phyloP scores from a whole-genome alignment of 2,797 vertebrate species.

The Lerista edwardsae region DNA sequence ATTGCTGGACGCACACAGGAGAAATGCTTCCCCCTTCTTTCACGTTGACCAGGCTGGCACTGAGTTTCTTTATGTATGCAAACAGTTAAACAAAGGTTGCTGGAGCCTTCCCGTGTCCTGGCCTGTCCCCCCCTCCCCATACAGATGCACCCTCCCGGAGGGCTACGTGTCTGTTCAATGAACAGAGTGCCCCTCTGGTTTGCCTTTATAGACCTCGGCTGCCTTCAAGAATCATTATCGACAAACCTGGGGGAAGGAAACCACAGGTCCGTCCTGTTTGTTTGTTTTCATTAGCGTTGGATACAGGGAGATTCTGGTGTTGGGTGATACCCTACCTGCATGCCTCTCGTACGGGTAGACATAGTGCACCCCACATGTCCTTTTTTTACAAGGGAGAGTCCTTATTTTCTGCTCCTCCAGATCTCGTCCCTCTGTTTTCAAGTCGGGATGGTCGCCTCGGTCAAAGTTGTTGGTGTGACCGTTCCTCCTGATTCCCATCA shows the following conservation, averaged over 20 bases:
- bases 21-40: no score
- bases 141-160: not conserved
- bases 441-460: no score
- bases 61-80: not conserved
- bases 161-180: constrained; percentile 19
- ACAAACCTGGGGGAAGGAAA: constrained; percentile 66
- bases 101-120: not conserved
- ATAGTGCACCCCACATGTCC: not conserved
- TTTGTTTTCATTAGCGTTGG: constrained; percentile 73
- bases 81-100: not conserved
- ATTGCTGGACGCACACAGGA: no score
- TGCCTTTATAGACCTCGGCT: constrained; percentile 41
- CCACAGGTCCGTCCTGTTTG: constrained; percentile 38
- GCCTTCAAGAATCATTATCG: constrained; percentile 75
- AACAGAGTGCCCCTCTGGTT: not conserved
- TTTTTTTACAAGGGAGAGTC: not conserved
- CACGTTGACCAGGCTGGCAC: not conserved
- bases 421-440: no score
- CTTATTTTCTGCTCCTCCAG: not conserved
- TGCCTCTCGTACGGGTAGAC: not conserved
- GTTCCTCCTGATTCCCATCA: no score
- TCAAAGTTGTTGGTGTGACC: no score
- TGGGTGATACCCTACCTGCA: not conserved
- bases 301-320: not conserved
- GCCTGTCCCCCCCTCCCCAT: not conserved